phyloP scores from a whole-genome alignment of 2,797 vertebrate genomes.

The Graptemys geographica region DNA sequence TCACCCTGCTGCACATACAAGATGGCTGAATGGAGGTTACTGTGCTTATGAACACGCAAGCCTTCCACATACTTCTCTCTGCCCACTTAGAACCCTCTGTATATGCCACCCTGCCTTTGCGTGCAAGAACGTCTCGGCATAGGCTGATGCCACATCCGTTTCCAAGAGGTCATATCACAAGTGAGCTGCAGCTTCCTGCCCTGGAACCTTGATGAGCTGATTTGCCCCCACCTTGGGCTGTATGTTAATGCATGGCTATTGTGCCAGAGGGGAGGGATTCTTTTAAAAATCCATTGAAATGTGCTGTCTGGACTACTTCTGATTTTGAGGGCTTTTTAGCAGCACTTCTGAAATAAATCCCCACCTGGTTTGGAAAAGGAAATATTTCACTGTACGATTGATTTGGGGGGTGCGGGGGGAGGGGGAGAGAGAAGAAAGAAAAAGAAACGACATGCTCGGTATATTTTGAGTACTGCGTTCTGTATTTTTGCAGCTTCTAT shows the following conservation, averaged over 20 bases:
- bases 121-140: neutral
- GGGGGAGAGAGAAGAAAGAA: neutral
- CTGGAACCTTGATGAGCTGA: neutral
- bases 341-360: conserved; percentile 58
- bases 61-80: neutral
- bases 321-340: conserved; percentile 21
- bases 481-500: conserved; percentile 86
- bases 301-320: conserved; percentile 34
- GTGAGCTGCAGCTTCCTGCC: fast-evolving
- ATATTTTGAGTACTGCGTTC: conserved; percentile 79
- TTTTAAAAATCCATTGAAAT: neutral
- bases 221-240: neutral
- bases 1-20: neutral
- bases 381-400: conserved; percentile 43
- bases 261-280: neutral
- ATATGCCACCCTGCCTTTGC: neutral
- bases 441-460: conserved; percentile 77
- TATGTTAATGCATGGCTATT: neutral
- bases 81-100: neutral
- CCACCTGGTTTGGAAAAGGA: conserved; percentile 49
- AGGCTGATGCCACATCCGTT: neutral
- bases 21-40: neutral
- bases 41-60: neutral
- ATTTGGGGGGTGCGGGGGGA: neutral
- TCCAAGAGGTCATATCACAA: neutral